A percentile compares a stretch with the other conserved stretches of the same genome.
These are phyloP conservation scores for Tricholaema leucomelas DNA, from an alignment of 2,113 vertebrate genomes.

Conservation along the genomic window DNA sequence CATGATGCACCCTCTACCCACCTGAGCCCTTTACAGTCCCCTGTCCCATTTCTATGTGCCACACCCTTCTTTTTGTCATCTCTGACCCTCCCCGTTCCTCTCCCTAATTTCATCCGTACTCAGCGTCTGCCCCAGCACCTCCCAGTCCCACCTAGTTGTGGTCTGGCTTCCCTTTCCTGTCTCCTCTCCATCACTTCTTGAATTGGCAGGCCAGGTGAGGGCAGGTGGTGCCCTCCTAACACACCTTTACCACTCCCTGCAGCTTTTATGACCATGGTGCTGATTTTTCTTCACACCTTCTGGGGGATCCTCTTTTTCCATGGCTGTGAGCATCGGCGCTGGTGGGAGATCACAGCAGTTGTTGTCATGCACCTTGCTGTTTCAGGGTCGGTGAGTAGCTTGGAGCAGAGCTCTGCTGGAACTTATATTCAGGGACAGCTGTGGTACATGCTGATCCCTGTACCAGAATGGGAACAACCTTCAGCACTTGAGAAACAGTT, in stretches of 20 bases:
- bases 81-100: not conserved
- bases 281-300: slow-evolving; percentile 81
- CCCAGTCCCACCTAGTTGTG: not conserved
- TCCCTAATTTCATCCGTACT: not conserved
- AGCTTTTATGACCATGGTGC: slow-evolving; percentile 83
- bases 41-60: not conserved
- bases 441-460: fast-evolving
- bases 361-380: slow-evolving; percentile 76
- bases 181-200: not conserved
- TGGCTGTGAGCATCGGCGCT: slow-evolving; percentile 74
- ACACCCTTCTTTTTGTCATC: not conserved
- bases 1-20: not conserved
- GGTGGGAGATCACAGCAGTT: slow-evolving; percentile 70
- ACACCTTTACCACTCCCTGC: not conserved
- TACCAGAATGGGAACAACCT: not conserved
- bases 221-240: not conserved
- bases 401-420: not conserved
- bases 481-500: not conserved
- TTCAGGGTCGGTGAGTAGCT: slow-evolving; percentile 75
- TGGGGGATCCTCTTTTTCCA: slow-evolving; percentile 83
- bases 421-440: fast-evolving
- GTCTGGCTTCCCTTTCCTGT: not conserved
- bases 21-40: not conserved
- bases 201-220: not conserved
- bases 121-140: not conserved